phyloP scores from a whole-genome alignment of 2,797 vertebrate species.

The Fistularia tabacaria region DNA sequence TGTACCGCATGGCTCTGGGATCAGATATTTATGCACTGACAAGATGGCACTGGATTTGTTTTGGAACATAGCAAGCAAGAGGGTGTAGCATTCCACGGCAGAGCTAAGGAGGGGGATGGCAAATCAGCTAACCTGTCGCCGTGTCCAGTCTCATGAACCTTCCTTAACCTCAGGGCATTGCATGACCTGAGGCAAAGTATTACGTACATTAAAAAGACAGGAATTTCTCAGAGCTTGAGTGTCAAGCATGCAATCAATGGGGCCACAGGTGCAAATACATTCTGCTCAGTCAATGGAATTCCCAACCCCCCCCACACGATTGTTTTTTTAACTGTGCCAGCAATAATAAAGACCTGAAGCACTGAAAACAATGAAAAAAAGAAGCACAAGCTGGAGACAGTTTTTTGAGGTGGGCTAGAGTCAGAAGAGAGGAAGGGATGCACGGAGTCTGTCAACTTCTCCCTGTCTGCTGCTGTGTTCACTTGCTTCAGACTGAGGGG shows the following conservation, averaged over 20 bases:
- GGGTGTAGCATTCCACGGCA: conserved; percentile 3
- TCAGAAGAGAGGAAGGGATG: conserved; percentile 52
- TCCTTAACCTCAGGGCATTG: conserved; percentile 56
- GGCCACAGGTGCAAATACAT: conserved; percentile 68
- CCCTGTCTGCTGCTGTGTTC: conserved; percentile 57
- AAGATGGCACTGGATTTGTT: conserved; percentile 23
- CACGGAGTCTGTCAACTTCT: conserved; percentile 74
- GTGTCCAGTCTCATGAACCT: conserved; percentile 42
- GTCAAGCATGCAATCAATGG: conserved; percentile 54
- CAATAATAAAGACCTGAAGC: conserved; percentile 65
- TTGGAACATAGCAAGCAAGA: conserved; percentile 1
- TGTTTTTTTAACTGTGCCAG: conserved; percentile 60
- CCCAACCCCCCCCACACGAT: conserved; percentile 29
- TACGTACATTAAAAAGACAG: conserved; percentile 66
- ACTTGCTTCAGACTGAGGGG: conserved; percentile 61
- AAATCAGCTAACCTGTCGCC: conserved; percentile 34
- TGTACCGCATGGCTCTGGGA: conserved; percentile 43
- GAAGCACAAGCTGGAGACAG: conserved; percentile 45
- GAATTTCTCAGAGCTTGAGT: conserved; percentile 51
- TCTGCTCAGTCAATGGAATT: conserved; percentile 49
- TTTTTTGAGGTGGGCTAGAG: conserved; percentile 57
- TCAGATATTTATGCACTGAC: conserved; percentile 42
- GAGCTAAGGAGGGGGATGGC: conserved; percentile 7
- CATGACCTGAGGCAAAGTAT: conserved; percentile 63
- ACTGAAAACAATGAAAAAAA: conserved; percentile 49